phyloP scores from a whole-genome alignment of 2,888 invertebrate genomes.

The Drosophila flavopinicola region DNA sequence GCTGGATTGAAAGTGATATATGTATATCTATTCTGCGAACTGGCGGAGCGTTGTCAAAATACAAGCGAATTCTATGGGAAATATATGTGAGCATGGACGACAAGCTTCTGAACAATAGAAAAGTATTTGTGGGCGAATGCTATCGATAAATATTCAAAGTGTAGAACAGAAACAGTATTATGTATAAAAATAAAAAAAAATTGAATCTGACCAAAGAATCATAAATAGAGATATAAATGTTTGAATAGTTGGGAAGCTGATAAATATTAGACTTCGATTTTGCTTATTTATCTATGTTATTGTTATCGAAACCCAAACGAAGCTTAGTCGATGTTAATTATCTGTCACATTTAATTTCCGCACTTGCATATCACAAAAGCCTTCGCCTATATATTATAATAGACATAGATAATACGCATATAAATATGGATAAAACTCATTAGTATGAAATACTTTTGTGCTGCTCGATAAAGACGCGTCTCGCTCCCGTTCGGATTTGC shows the following conservation, averaged over 20 bases:
- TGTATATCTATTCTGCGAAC: background rate
- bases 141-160: background rate
- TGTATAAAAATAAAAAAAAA: background rate
- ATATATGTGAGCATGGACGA: background rate
- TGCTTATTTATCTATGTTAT: background rate
- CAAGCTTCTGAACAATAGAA: too few species aligned
- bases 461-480: constrained; percentile 25
- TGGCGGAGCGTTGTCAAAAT: background rate
- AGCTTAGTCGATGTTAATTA: constrained; percentile 2
- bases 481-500: constrained; percentile 2
- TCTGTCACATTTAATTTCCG: constrained; percentile 39
- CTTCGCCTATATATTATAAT: constrained; percentile 6
- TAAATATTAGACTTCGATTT: too few species aligned
- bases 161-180: background rate
- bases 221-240: too few species aligned
- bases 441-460: constrained; percentile 48
- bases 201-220: too few species aligned
- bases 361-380: constrained; percentile 38
- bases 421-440: constrained; percentile 39
- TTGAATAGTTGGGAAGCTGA: too few species aligned
- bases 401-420: constrained; percentile 4
- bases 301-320: background rate
- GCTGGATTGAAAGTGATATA: constrained; percentile 28
- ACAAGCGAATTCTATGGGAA: background rate
- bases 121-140: too few species aligned